A percentile compares a stretch with the other conserved stretches of the same genome.
Conservation (phyloP, 1,140 invertebrate species). For the Wasmannia auropunctata region DNA sequence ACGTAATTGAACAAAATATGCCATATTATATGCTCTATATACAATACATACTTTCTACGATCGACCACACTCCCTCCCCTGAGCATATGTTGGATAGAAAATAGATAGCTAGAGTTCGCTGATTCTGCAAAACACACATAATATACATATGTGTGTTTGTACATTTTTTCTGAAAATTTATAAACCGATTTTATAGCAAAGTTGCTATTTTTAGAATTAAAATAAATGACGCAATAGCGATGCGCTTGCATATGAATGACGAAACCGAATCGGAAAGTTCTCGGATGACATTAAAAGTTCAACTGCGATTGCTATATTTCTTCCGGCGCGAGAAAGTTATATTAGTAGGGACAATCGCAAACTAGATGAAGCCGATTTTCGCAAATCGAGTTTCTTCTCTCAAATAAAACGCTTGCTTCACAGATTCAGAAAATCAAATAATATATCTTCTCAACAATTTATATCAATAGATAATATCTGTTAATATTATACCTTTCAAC, state of each 20-base stretch:
- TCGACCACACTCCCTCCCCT: background rate
- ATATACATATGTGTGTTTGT: background rate
- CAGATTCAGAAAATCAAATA: background rate
- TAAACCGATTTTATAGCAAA: background rate
- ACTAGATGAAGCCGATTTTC: constrained; percentile 3
- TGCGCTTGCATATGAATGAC: background rate
- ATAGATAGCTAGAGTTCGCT: background rate
- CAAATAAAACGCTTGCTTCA: background rate
- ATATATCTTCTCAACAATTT: background rate
- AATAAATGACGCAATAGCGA: background rate
- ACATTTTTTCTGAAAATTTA: constrained; percentile 25
- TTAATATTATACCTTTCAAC: background rate
- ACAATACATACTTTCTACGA: background rate
- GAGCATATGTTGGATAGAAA: background rate
- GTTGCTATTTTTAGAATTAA: background rate
- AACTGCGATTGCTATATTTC: background rate
- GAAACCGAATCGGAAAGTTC: constrained; percentile 28
- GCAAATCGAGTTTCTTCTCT: background rate
- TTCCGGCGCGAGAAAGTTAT: background rate
- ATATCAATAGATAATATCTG: background rate
- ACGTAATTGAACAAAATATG: background rate
- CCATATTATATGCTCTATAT: background rate
- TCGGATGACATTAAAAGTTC: constrained; percentile 39
- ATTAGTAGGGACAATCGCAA: background rate
- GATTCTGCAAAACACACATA: background rate